Conservation (phyloP, 2,797 vertebrate genomes). For the Anableps anableps region DNA sequence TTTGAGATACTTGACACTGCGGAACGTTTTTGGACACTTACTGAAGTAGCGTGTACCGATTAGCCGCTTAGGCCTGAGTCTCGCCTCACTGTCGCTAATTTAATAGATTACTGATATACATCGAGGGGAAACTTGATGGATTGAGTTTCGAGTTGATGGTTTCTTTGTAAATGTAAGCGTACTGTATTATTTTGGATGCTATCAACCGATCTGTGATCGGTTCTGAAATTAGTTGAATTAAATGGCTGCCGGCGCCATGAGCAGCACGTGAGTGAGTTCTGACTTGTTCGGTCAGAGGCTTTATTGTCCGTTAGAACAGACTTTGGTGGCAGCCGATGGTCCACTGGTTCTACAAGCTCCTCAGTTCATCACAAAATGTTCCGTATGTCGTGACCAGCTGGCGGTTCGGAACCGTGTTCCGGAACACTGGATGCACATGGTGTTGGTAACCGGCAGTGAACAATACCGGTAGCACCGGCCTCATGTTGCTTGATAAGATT, state of each 20-base stretch:
- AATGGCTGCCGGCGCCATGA: conserved; percentile 2
- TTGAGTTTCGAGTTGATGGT: not conserved
- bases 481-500: not conserved
- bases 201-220: not conserved
- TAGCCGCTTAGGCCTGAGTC: not conserved
- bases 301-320: not conserved
- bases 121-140: not conserved
- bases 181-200: not conserved
- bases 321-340: too few relatives aligned
- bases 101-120: not conserved
- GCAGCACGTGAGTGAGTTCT: conserved; percentile 6
- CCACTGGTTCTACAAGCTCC: too few relatives aligned
- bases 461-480: not conserved
- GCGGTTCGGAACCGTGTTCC: not conserved
- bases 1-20: too few relatives aligned
- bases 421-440: not conserved
- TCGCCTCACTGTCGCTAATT: not conserved
- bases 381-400: too few relatives aligned
- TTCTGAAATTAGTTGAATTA: not conserved
- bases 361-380: too few relatives aligned
- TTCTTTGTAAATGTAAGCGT: not conserved
- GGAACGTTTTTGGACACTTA: not conserved
- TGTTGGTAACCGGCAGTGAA: not conserved
- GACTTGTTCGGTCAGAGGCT: not conserved
- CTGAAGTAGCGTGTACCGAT: not conserved